Conservation (phyloP, 2,113 vertebrate genomes). For the Leptosomus discolor region DNA sequence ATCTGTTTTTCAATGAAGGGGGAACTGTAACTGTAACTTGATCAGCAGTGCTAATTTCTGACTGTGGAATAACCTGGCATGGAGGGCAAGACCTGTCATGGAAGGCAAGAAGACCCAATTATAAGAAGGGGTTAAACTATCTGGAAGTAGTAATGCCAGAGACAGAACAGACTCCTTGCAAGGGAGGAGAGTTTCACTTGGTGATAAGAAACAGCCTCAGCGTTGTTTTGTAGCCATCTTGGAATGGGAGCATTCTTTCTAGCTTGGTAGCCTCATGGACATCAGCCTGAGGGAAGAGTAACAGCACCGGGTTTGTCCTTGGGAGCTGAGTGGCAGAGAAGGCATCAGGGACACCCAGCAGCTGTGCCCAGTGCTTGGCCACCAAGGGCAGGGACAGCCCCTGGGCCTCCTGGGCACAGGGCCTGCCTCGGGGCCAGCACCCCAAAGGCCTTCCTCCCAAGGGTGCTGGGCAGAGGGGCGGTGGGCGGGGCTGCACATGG, state of each 20-base stretch:
- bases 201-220: background rate
- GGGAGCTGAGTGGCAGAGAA: background rate
- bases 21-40: background rate
- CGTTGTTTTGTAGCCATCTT: background rate
- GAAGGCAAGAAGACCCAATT: background rate
- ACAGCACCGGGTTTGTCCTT: background rate
- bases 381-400: no score
- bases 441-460: background rate
- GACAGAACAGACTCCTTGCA: background rate
- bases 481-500: fast-evolving
- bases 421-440: no score
- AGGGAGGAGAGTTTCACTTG: background rate
- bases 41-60: background rate
- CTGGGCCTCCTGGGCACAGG: no score
- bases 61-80: background rate
- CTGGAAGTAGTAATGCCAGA: background rate
- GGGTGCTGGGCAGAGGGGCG: no score
- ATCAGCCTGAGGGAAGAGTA: background rate
- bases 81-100: background rate
- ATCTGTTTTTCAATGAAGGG: background rate
- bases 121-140: background rate
- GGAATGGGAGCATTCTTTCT: background rate
- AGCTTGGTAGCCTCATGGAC: background rate
- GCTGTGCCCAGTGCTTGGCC: no score
- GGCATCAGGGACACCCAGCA: no score